Percentiles rank a stretch among this genome's conserved stretches.
Conservation (phyloP, 2,888 invertebrate species). For the Eucriotettix oculatus region DNA sequence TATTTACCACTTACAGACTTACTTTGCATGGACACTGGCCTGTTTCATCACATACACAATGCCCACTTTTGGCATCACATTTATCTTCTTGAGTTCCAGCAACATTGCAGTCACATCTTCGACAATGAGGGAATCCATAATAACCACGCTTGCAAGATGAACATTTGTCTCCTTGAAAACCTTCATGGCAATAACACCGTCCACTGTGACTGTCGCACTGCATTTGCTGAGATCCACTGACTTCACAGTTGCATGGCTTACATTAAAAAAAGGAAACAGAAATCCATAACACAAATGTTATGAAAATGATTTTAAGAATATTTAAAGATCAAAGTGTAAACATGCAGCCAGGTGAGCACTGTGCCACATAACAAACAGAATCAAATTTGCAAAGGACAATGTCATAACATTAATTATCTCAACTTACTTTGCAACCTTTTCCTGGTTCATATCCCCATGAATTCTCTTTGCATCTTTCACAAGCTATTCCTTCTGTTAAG, state of each 20-base stretch:
- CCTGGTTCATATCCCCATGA: constrained; percentile 60
- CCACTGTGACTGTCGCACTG: constrained; percentile 45
- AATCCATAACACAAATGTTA: no score
- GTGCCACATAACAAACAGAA: no score
- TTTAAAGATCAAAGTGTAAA: no score
- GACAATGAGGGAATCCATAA: constrained; percentile 76
- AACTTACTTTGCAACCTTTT: constrained; percentile 57
- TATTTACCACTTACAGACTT: not conserved
- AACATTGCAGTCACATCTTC: constrained; percentile 57
- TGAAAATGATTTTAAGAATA: no score
- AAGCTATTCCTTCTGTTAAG: constrained; percentile 65
- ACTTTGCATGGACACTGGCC: not conserved
- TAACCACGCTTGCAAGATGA: constrained; percentile 69
- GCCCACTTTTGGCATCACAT: not conserved
- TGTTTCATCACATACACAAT: not conserved
- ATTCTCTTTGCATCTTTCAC: constrained; percentile 63
- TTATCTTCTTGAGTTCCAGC: constrained; percentile 43
- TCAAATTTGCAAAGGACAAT: no score
- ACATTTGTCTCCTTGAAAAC: constrained; percentile 63
- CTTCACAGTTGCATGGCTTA: constrained; percentile 53
- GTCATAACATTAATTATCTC: no score
- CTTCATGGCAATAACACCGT: constrained; percentile 58
- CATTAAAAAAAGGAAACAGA: no score
- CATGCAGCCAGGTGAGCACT: not conserved
- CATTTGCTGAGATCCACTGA: constrained; percentile 45